phyloP scores from a whole-genome alignment of 35 echinoderm and acorn worm genomes.

The Lytechinus variegatus region DNA sequence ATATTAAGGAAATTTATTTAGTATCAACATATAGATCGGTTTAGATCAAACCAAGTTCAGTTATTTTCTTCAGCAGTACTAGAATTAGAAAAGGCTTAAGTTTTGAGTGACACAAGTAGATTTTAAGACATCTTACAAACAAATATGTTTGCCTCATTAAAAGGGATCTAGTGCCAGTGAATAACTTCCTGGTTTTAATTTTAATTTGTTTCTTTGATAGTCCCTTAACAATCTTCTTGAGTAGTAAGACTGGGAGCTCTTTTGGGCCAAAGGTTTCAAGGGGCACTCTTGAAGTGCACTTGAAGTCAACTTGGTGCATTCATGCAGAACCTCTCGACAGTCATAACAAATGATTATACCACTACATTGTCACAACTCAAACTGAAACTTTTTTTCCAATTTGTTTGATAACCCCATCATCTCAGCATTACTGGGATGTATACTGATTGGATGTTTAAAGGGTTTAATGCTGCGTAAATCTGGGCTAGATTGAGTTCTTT shows the following conservation, averaged over 20 bases:
- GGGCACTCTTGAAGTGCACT: background rate
- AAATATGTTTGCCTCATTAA: background rate
- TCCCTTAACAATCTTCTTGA: background rate
- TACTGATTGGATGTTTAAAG: background rate
- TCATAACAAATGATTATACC: background rate
- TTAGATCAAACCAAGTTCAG: no score
- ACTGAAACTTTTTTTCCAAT: background rate
- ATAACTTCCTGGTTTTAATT: background rate
- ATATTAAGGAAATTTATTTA: no score
- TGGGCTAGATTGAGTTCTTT: background rate
- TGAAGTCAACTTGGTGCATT: background rate
- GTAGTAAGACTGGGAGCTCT: background rate
- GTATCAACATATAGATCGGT: no score
- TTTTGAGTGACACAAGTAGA: no score
- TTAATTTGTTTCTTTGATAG: background rate
- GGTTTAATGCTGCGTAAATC: background rate
- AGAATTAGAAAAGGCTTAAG: no score
- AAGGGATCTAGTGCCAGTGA: background rate
- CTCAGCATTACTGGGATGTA: background rate
- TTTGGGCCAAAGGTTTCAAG: background rate
- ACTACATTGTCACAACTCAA: background rate
- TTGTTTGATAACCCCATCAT: background rate
- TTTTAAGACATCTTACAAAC: background rate
- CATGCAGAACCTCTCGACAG: background rate
- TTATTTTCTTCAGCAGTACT: no score